Base-by-base conservation (phyloP, 2,797 vertebrate species). In the Pseudochaenichthys georgianus region DNA sequence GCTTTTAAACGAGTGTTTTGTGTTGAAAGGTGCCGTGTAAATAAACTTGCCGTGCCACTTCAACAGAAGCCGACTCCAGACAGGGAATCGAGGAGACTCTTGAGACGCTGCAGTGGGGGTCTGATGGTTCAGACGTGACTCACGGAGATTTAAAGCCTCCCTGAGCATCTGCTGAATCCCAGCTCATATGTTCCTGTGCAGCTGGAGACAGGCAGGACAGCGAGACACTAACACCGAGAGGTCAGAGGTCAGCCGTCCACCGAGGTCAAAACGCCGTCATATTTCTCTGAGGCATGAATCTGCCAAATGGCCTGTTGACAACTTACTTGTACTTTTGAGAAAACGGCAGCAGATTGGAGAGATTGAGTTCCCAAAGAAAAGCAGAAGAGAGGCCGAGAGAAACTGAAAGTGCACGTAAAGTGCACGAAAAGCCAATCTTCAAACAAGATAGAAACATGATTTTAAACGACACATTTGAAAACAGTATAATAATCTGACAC, bases 111-210 rank as follows among this genome's bases (percentile, higher is more conserved):
- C 4, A 34, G 15, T 3, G 31, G 38, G 59, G 59, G 21, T 54
- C 19, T 47, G 42, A 48, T 28, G 78, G 38, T 65, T 59, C 54
- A 52, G 66, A 70, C 0, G 66, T 38, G 81, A 42, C 10, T 70
- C 70, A 41, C 42, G 60, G 46, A 1, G 11, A 53, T 58, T 3
- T 34, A 60, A 65, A 72, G 59, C 81, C 62, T 87, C 83, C 77
- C 77, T 45, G 65, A 88, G 73, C 85, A 89, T 86, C 88, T 91
- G 89, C 81, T 78, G 81, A 72, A 65, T 78, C 70, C 17, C 65
- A 1, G 70, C 71, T 87, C 51, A 4, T 43, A 19, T 78, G 62
- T 63, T 78, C 28, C 61, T 13, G 52, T 47, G 69, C 67, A 68
- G 67, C 58, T 73, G 70, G 59, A 13, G 31, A 61, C 52, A 17